These are phyloP conservation scores for Biston betularia DNA, from an alignment of 2,888 invertebrate genomes.

Conservation along the genomic window DNA sequence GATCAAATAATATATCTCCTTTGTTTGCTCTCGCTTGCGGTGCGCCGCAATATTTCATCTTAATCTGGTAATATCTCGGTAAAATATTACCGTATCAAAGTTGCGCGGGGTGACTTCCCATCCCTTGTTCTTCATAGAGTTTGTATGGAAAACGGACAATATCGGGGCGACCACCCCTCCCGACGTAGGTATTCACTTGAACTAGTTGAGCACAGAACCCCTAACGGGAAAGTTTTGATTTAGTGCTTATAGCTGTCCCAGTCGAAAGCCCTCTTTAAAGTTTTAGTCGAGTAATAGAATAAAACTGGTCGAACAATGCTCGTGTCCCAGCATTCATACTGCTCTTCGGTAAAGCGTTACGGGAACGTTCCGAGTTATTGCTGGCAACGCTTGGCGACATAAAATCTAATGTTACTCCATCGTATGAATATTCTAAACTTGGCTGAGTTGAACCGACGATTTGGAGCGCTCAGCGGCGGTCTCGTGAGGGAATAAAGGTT, in stretches of 20 bases:
- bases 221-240: slow-evolving; percentile 83
- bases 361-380: slow-evolving; percentile 71
- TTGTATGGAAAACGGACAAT: slow-evolving; percentile 69
- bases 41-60: slow-evolving; percentile 40
- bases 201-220: slow-evolving; percentile 68
- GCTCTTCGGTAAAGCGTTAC: slow-evolving; percentile 59
- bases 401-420: slow-evolving; percentile 70
- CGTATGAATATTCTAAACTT: slow-evolving; percentile 73
- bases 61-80: slow-evolving; percentile 49
- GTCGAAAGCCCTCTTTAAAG: slow-evolving; percentile 79
- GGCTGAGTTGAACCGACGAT: slow-evolving; percentile 52
- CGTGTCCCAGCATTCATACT: slow-evolving; percentile 71
- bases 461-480: slow-evolving; percentile 50
- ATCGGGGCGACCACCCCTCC: slow-evolving; percentile 59
- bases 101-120: slow-evolving; percentile 55
- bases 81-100: slow-evolving; percentile 57
- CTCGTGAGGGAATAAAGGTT: slow-evolving; percentile 46
- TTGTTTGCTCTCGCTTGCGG: slow-evolving; percentile 26
- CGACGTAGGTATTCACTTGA: slow-evolving; percentile 70
- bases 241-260: slow-evolving; percentile 83
- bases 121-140: slow-evolving; percentile 61
- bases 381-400: slow-evolving; percentile 61
- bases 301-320: slow-evolving; percentile 81
- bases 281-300: slow-evolving; percentile 83
- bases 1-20: slow-evolving; percentile 27